phyloP scores from a whole-genome alignment of 1,140 invertebrate genomes.

The Pemphigus obesinymphae region DNA sequence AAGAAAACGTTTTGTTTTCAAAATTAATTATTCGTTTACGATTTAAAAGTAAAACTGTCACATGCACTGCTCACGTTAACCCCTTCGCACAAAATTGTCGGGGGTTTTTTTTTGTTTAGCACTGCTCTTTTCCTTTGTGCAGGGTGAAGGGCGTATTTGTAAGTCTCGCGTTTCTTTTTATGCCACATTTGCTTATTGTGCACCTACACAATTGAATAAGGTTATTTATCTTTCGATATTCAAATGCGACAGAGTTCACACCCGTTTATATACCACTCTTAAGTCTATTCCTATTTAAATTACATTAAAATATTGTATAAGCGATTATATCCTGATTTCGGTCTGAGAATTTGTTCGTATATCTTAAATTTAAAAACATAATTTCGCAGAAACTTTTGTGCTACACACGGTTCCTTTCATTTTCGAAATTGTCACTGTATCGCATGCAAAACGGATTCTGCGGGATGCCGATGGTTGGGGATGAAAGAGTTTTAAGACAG shows the following conservation, averaged over 20 bases:
- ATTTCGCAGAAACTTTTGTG: too few species aligned
- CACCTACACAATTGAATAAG: neutral
- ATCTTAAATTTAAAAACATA: too few species aligned
- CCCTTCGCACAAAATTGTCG: neutral
- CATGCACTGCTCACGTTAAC: neutral
- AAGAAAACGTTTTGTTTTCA: neutral
- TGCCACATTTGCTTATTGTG: neutral
- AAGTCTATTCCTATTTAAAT: neutral
- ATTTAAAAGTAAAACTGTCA: slow-evolving; percentile 13
- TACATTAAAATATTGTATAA: too few species aligned
- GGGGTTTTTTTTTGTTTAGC: slow-evolving; percentile 4
- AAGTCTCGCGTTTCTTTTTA: neutral
- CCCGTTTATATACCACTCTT: neutral
- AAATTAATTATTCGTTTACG: neutral
- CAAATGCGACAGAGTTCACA: neutral
- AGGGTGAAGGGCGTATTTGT: neutral
- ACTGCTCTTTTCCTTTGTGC: neutral
- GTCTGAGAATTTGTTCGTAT: too few species aligned
- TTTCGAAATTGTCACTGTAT: too few species aligned
- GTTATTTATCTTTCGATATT: neutral
- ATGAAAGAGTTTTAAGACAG: too few species aligned
- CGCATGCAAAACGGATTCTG: too few species aligned
- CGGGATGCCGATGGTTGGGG: too few species aligned
- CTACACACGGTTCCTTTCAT: too few species aligned
- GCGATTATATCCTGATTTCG: too few species aligned